Percentiles rank a stretch among this genome's conserved stretches.
These are phyloP conservation scores for Rhamphomyia laevipes DNA, from an alignment of 2,888 invertebrate genomes.

Conservation along the genomic window DNA sequence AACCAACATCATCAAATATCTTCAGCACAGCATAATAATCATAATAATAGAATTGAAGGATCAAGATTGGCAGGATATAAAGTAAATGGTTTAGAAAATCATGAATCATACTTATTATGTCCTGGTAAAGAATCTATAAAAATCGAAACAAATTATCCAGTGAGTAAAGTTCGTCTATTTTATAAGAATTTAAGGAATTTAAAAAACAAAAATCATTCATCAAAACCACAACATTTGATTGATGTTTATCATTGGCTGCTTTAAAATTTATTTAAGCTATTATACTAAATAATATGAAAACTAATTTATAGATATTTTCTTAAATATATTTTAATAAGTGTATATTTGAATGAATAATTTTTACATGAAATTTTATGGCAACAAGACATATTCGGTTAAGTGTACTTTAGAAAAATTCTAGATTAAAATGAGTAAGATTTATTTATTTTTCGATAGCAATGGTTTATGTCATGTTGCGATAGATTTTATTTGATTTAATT, in stretches of 20 bases:
- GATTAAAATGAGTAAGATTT: too few species aligned
- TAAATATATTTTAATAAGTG: too few species aligned
- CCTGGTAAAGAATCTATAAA: slow-evolving; percentile 30
- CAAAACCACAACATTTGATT: slow-evolving; percentile 16
- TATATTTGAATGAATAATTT: too few species aligned
- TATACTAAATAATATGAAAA: too few species aligned
- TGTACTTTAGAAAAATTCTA: too few species aligned
- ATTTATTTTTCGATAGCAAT: too few species aligned
- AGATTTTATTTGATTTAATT: too few species aligned
- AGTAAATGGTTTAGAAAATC: slow-evolving; percentile 16
- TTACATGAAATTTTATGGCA: too few species aligned
- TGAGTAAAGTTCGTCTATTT: slow-evolving; percentile 26
- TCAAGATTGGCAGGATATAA: slow-evolving; percentile 2
- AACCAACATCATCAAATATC: neutral
- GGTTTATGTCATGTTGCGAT: too few species aligned
- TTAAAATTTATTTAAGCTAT: neutral
- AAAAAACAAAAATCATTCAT: slow-evolving; percentile 1
- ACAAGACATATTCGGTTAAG: too few species aligned
- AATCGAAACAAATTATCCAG: slow-evolving; percentile 30
- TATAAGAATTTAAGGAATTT: slow-evolving; percentile 11
- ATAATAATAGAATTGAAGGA: neutral
- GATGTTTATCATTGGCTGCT: slow-evolving; percentile 18
- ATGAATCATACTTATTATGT: slow-evolving; percentile 34
- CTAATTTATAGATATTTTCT: too few species aligned
- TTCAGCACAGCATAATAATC: neutral